phyloP scores from a whole-genome alignment of 2,888 invertebrate genomes.

The Coecobrya sp. region DNA sequence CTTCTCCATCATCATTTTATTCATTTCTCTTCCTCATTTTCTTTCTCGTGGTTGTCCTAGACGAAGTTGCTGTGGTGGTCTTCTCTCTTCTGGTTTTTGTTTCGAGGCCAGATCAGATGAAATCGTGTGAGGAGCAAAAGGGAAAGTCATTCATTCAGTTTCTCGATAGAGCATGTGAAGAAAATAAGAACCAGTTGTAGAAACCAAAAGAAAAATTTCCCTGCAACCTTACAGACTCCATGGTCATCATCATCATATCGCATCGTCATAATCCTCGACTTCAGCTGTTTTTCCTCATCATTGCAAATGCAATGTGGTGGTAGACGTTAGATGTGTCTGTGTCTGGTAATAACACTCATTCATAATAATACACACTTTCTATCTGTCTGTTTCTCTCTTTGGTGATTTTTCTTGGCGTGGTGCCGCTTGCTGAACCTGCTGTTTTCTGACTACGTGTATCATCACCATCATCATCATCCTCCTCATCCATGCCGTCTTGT shows the following conservation, averaged over 20 bases:
- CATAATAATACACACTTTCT: slow-evolving; percentile 48
- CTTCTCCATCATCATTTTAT: slow-evolving; percentile 80
- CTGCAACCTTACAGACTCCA: not conserved
- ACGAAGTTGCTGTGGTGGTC: not conserved
- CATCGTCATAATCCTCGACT: slow-evolving; percentile 6
- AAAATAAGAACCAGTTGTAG: not conserved
- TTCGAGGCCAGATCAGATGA: slow-evolving; percentile 45
- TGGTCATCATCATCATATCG: slow-evolving; percentile 13
- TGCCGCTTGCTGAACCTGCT: slow-evolving; percentile 86
- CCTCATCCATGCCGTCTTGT: slow-evolving; percentile 21
- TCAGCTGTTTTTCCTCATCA: slow-evolving; percentile 50
- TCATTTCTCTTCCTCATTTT: slow-evolving; percentile 87
- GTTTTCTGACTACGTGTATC: slow-evolving; percentile 68
- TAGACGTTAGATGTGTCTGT: not conserved
- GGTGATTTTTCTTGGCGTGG: slow-evolving; percentile 87
- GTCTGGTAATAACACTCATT: slow-evolving; percentile 51
- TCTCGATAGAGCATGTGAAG: not conserved
- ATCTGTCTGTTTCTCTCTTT: not conserved
- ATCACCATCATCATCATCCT: slow-evolving; percentile 70
- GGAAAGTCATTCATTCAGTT: not conserved
- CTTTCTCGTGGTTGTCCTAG: slow-evolving; percentile 29
- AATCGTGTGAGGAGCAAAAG: not conserved
- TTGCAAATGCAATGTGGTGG: slow-evolving; percentile 16
- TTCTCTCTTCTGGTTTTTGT: slow-evolving; percentile 16
- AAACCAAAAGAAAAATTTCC: slow-evolving; percentile 37